A percentile compares a stretch with the other conserved stretches of the same genome.
Conservation (phyloP, 2,113 vertebrate species). For the Barbus barbus region DNA sequence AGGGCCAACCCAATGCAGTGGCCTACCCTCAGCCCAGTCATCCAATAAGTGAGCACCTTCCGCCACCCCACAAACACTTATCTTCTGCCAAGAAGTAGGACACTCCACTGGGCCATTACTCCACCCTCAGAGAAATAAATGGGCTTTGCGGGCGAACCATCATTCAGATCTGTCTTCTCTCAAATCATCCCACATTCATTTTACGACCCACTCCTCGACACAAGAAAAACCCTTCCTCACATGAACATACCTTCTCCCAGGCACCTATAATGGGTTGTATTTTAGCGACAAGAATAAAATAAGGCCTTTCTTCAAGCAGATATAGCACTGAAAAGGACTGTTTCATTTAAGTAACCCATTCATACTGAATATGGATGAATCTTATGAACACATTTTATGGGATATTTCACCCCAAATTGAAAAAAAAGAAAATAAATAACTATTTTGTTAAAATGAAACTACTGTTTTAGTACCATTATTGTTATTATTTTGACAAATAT, state of each 20-base stretch:
- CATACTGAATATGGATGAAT: conserved; percentile 6
- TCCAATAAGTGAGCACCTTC: conserved; percentile 29
- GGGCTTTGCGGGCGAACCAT: conserved; percentile 53
- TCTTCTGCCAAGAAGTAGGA: conserved; percentile 55
- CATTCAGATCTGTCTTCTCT: conserved; percentile 58
- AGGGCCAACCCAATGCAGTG: conserved; percentile 42
- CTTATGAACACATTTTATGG: background rate
- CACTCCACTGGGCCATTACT: conserved; percentile 53
- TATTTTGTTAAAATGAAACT: too few species aligned
- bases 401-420: background rate
- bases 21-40: conserved; percentile 26
- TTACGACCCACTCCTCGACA: conserved; percentile 53
- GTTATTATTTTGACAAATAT: too few species aligned
- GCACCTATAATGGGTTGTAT: background rate
- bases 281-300: background rate
- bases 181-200: conserved; percentile 49
- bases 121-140: conserved; percentile 71
- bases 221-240: conserved; percentile 27
- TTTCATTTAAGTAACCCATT: background rate
- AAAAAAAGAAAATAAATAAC: background rate
- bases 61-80: conserved; percentile 24
- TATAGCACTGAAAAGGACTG: background rate
- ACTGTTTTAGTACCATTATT: background rate
- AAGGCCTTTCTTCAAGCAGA: background rate
- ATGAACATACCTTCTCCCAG: background rate